phyloP scores from a whole-genome alignment of 1,140 invertebrate genomes.

The Microplitis mediator region DNA sequence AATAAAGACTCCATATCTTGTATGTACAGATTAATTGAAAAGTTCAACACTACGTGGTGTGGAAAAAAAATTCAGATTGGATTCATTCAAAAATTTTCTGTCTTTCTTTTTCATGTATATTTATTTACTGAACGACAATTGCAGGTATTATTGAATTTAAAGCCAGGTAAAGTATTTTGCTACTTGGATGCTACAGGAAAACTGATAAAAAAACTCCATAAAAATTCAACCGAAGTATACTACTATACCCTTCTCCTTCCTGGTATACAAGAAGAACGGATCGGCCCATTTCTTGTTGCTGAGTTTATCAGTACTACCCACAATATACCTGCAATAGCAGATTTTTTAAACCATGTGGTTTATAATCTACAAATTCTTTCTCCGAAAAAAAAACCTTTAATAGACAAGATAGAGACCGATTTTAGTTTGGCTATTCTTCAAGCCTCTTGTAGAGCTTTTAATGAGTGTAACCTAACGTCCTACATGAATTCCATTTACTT shows the following conservation, averaged over 20 bases:
- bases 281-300: background rate
- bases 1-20: too few species aligned
- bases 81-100: too few species aligned
- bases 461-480: background rate
- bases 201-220: background rate
- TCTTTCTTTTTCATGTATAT: too few species aligned
- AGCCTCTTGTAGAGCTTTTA: background rate
- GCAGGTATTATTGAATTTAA: too few species aligned
- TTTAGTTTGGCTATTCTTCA: background rate
- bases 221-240: background rate
- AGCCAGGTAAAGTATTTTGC: too few species aligned
- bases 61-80: too few species aligned
- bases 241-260: background rate
- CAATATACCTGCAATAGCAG: background rate
- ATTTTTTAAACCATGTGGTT: background rate
- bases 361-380: background rate
- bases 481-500: background rate
- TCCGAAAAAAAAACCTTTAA: background rate
- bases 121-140: too few species aligned
- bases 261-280: background rate
- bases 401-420: too few species aligned
- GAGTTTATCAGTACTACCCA: background rate
- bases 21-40: too few species aligned
- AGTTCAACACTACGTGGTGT: too few species aligned
- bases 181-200: too few species aligned